Base-by-base conservation (phyloP, 2,113 vertebrate species). In the Chionis minor region DNA sequence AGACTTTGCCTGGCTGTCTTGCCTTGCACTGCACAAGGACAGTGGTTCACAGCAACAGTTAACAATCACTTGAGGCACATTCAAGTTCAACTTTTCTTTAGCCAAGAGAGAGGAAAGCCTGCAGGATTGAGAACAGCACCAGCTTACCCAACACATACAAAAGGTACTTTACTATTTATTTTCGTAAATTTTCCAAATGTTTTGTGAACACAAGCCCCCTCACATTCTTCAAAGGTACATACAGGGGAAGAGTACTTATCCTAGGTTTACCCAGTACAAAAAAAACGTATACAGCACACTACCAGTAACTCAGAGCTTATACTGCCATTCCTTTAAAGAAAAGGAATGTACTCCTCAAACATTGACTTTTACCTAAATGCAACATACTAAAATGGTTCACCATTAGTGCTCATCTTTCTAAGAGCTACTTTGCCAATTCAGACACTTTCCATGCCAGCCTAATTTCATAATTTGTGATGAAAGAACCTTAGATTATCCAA, bases 31-130 rank as follows among this genome's bases (percentile, higher is more conserved):
- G 97, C 98, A 99, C 52, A 99, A 88, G 11, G 97, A 98, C 74
- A 99, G 97, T 58, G 97, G 88, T 59, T 99, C 99, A 88, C 99
- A 99, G 97, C 99, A 99, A 96, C 98, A 98, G 96, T 97, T 98
- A 65, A 99, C 95, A 35, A 99, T 99, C 83, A 99, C 98, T 96
- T 99, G 98, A 73, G 99, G 99, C 73, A 99, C 98, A 59, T 98
- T 99, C 69, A 99, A 95, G 20, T 89, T 97, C 87, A 99, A 96
- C 10, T 97, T 97, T 86, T 99, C 99, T 95, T 97, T 99, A 94
- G 98, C 97, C 95, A 99, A 97, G 81, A 99, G 95, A 35, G 96
- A 98, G 78, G 98, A 97, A 63, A 99, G 90, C 93, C 99, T 99
- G 94, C 35, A 96, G 49, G 75, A 95, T 87, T 45, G n/a, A 93